Conservation (phyloP, 2,888 invertebrate species). For the Chelonus formosanus region DNA sequence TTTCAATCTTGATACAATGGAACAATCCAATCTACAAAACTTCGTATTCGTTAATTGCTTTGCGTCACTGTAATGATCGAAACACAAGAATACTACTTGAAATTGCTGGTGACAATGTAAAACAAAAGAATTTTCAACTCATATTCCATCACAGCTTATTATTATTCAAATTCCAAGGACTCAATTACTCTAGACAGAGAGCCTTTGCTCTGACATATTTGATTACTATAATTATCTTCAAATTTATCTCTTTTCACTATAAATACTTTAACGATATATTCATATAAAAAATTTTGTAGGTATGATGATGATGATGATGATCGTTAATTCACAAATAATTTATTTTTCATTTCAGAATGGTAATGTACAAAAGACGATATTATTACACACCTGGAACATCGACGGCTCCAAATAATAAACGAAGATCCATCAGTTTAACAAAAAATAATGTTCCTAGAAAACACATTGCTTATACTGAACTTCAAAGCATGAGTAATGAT, state of each 20-base stretch:
- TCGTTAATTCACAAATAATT: neutral
- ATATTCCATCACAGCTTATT: neutral
- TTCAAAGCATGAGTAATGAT: conserved; percentile 62
- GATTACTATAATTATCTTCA: conserved; percentile 16
- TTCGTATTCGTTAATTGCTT: too few relatives aligned
- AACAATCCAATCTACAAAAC: too few relatives aligned
- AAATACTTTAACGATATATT: too few relatives aligned
- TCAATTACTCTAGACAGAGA: conserved; percentile 13
- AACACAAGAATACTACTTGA: too few relatives aligned
- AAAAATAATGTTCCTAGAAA: conserved; percentile 54
- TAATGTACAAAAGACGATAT: conserved; percentile 60
- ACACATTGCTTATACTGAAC: conserved; percentile 60
- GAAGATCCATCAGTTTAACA: conserved; percentile 32
- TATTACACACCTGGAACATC: conserved; percentile 55
- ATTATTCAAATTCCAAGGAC: conserved; percentile 19
- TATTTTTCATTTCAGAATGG: conserved; percentile 50
- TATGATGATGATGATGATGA: too few relatives aligned
- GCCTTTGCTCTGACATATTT: conserved; percentile 11
- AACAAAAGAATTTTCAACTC: too few relatives aligned
- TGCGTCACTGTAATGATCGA: too few relatives aligned
- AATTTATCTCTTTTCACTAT: too few relatives aligned
- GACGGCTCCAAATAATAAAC: conserved; percentile 48
- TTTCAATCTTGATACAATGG: too few relatives aligned
- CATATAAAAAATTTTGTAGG: too few relatives aligned
- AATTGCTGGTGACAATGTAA: too few relatives aligned